Conservation (phyloP, 30 jellyfish, hydroid and myxozoan genomes). For the Turritopsis rubra region DNA sequence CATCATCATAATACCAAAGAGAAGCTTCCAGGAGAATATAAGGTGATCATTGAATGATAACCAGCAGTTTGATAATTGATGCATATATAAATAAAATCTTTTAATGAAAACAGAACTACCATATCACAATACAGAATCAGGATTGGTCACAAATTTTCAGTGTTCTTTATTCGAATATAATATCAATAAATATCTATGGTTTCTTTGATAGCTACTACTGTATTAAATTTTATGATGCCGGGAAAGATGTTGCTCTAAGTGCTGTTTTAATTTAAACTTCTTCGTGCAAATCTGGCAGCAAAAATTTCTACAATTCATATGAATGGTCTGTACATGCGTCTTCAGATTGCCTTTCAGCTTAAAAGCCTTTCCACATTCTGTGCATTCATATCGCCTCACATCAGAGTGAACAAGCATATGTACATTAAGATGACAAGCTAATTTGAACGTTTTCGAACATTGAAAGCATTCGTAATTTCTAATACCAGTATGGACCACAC, state of each 20-base stretch:
- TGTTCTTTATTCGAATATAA: too few species aligned
- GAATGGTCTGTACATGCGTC: not conserved
- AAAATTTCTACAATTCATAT: not conserved
- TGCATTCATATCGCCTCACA: not conserved
- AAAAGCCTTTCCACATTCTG: conserved; percentile 2
- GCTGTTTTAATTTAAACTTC: not conserved
- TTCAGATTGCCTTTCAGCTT: conserved; percentile 3
- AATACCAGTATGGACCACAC: not conserved
- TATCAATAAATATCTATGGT: too few species aligned
- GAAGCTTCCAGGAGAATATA: too few species aligned
- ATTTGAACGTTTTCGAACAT: not conserved
- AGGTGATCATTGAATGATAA: too few species aligned
- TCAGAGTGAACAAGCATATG: not conserved
- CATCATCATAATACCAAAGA: too few species aligned
- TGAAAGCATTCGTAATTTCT: not conserved
- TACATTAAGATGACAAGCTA: not conserved
- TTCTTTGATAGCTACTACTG: too few species aligned
- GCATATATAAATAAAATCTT: too few species aligned
- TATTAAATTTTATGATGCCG: not conserved
- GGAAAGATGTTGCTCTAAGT: not conserved
- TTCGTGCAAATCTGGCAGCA: not conserved
- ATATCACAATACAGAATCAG: too few species aligned
- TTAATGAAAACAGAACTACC: too few species aligned
- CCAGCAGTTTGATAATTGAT: too few species aligned
- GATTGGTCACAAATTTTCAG: too few species aligned